These are phyloP conservation scores for Macroglossus sobrinus DNA, from an alignment of 2,113 vertebrate species.

Conservation along the genomic window DNA sequence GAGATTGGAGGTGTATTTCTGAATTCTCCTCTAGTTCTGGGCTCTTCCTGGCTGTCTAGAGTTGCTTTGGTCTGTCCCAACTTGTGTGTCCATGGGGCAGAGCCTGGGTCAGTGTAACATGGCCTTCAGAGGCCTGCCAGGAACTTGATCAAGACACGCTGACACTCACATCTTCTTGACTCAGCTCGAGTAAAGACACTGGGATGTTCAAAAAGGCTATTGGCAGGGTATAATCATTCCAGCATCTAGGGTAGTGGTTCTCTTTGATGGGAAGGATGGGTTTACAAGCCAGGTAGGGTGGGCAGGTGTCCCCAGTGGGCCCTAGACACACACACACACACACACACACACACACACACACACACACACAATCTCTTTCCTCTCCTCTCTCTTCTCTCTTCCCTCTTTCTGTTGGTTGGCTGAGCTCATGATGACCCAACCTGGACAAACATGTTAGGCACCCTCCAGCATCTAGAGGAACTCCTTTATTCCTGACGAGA, in stretches of 20 bases:
- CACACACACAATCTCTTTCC: not conserved
- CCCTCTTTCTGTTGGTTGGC: not conserved
- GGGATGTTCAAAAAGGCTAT: fast-evolving
- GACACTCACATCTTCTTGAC: not conserved
- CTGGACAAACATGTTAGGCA: not conserved
- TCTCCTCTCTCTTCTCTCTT: too few relatives aligned
- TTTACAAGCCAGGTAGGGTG: not conserved
- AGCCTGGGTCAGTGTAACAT: not conserved
- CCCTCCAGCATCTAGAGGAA: not conserved
- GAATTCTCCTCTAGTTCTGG: not conserved
- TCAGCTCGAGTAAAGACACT: not conserved
- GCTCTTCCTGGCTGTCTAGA: not conserved
- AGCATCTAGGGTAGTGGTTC: not conserved
- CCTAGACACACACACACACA: not conserved
- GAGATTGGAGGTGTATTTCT: not conserved
- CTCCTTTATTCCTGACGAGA: not conserved
- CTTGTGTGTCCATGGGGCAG: not conserved
- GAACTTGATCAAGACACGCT: not conserved
- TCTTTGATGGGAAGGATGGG: not conserved
- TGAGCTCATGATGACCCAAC: not conserved
- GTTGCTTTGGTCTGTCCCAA: not conserved
- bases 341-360: too few relatives aligned
- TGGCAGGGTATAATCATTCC: not conserved
- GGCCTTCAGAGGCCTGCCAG: not conserved
- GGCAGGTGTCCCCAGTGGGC: not conserved